Evolutionary conservation across 2,113 vertebrate species (phyloP), one percentile per base, ranked within the genome.

Genomic region (Zingel zingel): DNA sequence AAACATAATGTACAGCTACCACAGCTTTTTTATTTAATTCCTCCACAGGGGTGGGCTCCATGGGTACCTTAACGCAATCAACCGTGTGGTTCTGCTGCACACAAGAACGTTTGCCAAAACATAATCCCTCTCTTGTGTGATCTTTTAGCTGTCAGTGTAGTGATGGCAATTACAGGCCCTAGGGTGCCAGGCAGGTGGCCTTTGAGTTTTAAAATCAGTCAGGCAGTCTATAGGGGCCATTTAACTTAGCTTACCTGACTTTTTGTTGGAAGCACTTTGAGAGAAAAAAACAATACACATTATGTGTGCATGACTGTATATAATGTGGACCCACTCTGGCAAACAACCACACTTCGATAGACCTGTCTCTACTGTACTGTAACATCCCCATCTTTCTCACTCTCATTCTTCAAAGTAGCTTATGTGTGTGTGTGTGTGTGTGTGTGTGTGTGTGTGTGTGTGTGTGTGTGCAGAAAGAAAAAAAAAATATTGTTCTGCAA

Each of bases 181-280:
- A 66, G 82, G 88, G 87, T 79, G 56, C 84, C 66, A 74, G 54
- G 81, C 74, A 81, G 87, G 86, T 77, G 88, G 88, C 87, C 87
- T 93, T 85, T 85, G 84, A 88, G 91, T 89, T 92, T 87, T 85
- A 89, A 88, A 39, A 92, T 90, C 89, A 89, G 83, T 83, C 85
- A 80, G 81, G 43, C 7, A 13, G 73, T 76, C 88, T 83, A 59
- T 64, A 75, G 88, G 84, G 88, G 74, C 74, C 77, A 68, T 90
- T 91, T 94, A 91, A 92, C 89, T 85, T 69, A 19, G 64, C 75
- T 79, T 79, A 84, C 83, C 82, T 82, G 64, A 62, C 66, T 84
- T 77, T 57, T 50, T 68, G 43, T 83, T 72, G 45, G 59, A 74
- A 71, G 10, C 54, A 71, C 75, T 67, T 76, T 50, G 36, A 39